phyloP scores from a whole-genome alignment of 1,140 invertebrate species.

The Hyposmocoma kahamanoa region DNA sequence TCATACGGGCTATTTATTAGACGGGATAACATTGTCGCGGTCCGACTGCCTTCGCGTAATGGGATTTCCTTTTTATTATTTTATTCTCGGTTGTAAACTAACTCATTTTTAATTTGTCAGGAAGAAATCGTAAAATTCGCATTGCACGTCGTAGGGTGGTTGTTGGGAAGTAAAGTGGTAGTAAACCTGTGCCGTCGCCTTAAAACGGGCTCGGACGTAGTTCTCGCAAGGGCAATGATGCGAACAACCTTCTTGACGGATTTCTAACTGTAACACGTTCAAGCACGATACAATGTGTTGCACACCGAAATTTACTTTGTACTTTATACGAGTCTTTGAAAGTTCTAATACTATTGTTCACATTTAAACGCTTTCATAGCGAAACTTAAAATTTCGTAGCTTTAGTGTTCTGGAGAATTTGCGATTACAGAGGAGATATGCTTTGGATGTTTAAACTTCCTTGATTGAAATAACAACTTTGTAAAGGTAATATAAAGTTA shows the following conservation, averaged over 20 bases:
- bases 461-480: no score
- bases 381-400: no score
- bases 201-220: conserved; percentile 25
- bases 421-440: no score
- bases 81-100: conserved; percentile 53
- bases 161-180: conserved; percentile 32
- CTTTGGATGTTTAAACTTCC: no score
- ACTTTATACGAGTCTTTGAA: no score
- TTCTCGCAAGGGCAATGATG: conserved; percentile 17
- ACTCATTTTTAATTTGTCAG: conserved; percentile 68
- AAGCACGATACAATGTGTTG: no score
- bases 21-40: conserved; percentile 64
- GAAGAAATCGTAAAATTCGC: conserved; percentile 48
- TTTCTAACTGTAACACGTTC: conserved; percentile 13
- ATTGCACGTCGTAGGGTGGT: conserved; percentile 31
- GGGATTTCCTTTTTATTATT: conserved; percentile 57
- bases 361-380: no score
- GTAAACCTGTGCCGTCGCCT: conserved; percentile 39
- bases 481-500: no score
- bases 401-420: no score
- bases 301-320: no score
- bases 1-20: conserved; percentile 66
- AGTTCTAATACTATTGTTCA: no score
- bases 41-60: conserved; percentile 40
- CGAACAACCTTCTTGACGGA: conserved; percentile 21